phyloP scores from a whole-genome alignment of 2,888 invertebrate species.

The Sphecodes monilicornis region DNA sequence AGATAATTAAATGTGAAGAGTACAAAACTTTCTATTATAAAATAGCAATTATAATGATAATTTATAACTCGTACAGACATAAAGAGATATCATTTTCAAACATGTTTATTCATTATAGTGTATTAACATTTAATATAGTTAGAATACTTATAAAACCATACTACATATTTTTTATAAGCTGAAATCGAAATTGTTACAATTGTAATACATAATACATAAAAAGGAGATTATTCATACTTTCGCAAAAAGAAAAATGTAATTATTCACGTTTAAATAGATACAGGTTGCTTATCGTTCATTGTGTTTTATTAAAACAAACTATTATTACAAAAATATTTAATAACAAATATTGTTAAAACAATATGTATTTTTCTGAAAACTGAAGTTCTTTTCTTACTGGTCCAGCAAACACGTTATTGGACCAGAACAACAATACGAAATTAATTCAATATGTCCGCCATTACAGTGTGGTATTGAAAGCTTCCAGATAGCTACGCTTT shows the following conservation, averaged over 20 bases:
- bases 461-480: not conserved
- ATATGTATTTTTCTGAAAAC: not conserved
- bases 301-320: not conserved
- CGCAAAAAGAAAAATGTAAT: not conserved
- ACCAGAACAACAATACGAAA: not conserved
- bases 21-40: constrained; percentile 15
- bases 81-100: not conserved
- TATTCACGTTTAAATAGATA: not conserved
- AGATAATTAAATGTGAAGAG: constrained; percentile 6
- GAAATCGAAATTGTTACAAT: not conserved
- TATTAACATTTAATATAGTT: not conserved
- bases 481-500: not conserved
- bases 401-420: not conserved
- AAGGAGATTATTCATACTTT: not conserved
- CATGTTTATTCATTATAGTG: not conserved
- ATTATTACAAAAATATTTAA: not conserved
- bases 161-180: not conserved
- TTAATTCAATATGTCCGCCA: constrained; percentile 2
- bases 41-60: not conserved
- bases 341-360: not conserved
- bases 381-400: not conserved
- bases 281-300: not conserved
- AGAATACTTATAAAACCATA: not conserved
- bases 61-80: constrained; percentile 1
- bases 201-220: constrained; percentile 1